Evolutionary conservation across 1,140 invertebrate genomes (phyloP).

Genomic region (Eufriesea mexicana): DNA sequence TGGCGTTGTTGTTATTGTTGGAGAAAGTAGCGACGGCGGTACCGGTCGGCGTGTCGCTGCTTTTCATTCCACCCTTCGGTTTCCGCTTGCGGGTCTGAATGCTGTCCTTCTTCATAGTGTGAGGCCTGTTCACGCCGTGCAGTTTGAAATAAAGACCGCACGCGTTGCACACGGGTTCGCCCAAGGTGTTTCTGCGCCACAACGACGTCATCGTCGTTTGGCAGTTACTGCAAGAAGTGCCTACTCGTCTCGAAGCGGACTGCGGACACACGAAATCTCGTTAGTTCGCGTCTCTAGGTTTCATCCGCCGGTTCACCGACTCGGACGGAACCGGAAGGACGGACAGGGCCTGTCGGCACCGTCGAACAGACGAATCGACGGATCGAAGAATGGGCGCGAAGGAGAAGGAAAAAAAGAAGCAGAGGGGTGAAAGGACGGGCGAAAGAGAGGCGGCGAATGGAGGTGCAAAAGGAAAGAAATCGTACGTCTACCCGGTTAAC

Average conservation of each 20-base stretch:
- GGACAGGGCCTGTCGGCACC: too few relatives aligned
- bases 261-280: conserved; percentile 64
- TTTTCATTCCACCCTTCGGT: conserved; percentile 87
- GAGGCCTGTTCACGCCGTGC: conserved; percentile 92
- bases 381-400: conserved; percentile 2
- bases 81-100: conserved; percentile 97
- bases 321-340: too few relatives aligned
- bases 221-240: conserved; percentile 96
- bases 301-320: too few relatives aligned
- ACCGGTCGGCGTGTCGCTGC: conserved; percentile 67
- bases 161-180: conserved; percentile 95
- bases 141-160: conserved; percentile 95
- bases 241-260: conserved; percentile 88
- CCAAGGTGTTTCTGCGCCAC: conserved; percentile 93
- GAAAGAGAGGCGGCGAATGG: not conserved
- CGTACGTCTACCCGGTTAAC: conserved; percentile 25
- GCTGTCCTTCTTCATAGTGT: conserved; percentile 97
- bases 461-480: not conserved
- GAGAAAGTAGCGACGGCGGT: not conserved
- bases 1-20: conserved; percentile 61
- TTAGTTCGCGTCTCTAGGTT: not conserved
- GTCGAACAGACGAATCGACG: not conserved
- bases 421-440: not conserved
- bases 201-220: conserved; percentile 90
- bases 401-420: not conserved